Evolutionary conservation across 2,113 vertebrate species (phyloP), one percentile per base, ranked within the genome.

Genomic region (Odocoileus virginianus): DNA sequence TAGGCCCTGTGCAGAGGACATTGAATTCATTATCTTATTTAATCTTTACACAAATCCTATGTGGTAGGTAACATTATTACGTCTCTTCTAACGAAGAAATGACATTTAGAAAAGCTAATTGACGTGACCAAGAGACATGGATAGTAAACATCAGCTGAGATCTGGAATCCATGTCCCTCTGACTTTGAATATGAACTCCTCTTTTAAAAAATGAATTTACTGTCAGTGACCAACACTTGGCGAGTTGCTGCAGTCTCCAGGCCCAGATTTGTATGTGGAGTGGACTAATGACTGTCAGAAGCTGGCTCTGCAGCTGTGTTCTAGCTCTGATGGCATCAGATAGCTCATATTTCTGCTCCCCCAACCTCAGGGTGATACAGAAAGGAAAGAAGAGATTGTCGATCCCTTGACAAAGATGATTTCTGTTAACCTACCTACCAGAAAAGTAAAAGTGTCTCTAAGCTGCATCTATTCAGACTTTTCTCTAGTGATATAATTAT

Each of bases 301-400:
- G 61, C 43, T 7, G 60, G n/a, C n/a, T 84, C 89, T 47, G 30
- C n/a, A 43, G 47, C 30, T 15, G 61, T 25, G 4, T 52, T 27
- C 47, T 27, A 25, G 28, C 25, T 95, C 78, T 96, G 87, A 97
- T 74, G 94, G 89, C 94, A 96, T 27, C 9, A 57, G 74, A 47
- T 2, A 87, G 89, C 79, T 98, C 96, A 7, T 33, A 76, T 97
- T 98, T 97, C 95, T 83, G 89, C 83, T 84, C 54, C 6, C 21
- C 60, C 94, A 87, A 87, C 78, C 91, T 92, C 91, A 57, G 47
- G 33, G 36, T 71, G 28, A 88, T 28, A 28, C 10, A 40, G 58
- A 90, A 81, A 97, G 74, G 61, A 79, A 96, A 85, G 85, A 17
- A 36, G n/a, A 45, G 96, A 95, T 89, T 93, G 83, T 93, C 13